Evolutionary conservation across 2,797 vertebrate species (phyloP), one percentile per base, ranked within the genome.

Genomic region (Pseudotriccus pelzelni): DNA sequence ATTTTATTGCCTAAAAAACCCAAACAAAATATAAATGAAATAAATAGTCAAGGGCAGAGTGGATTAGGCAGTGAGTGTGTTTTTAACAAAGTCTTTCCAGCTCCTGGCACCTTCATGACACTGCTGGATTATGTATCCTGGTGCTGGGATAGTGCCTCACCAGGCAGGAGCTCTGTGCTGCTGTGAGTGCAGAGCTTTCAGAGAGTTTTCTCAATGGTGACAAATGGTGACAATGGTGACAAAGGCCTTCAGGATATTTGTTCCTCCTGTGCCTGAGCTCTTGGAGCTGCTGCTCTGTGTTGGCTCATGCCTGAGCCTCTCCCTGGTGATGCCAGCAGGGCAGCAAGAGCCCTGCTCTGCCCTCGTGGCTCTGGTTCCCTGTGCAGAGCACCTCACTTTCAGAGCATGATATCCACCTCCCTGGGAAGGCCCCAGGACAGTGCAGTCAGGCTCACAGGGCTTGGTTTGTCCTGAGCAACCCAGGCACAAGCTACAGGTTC

Each of bases 401-500:
- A 46, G 10, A 73, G 3, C 1, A 0, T 19, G 50, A 30, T 25
- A 12, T 14, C 6, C 5, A 9, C 32, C 11, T 49, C 34, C 24
- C 11, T 28, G 18, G 41, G 24, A 56, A 28, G 23, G 12, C 22
- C 11, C 4, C 18, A 43, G 24, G 24, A 21, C 27, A 32, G 28
- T 0, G 0, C 0, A 0, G 7, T 21, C 30, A 62, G 9, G 12
- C 12, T 56, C 11, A 12, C 15, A 88, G 18, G 18, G 8, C 13
- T 73, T 73, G 12, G 7, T 50, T 69, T 77, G 6, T 17, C 21
- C 37, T 55, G n/a, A 76, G 39, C 14, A 68, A 27, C 20, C 24
- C 44, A 89, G 30, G 20, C 20, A 46, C 8, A 10, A 1, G 2
- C 7, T 76, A 50, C 24, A 80, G 17, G 22, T 7, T 87, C 6